A percentile compares a stretch with the other conserved stretches of the same genome.
Evolutionary conservation across 92 coral and sea anemone genomes (phyloP).

Genomic region (Montipora capitata): DNA sequence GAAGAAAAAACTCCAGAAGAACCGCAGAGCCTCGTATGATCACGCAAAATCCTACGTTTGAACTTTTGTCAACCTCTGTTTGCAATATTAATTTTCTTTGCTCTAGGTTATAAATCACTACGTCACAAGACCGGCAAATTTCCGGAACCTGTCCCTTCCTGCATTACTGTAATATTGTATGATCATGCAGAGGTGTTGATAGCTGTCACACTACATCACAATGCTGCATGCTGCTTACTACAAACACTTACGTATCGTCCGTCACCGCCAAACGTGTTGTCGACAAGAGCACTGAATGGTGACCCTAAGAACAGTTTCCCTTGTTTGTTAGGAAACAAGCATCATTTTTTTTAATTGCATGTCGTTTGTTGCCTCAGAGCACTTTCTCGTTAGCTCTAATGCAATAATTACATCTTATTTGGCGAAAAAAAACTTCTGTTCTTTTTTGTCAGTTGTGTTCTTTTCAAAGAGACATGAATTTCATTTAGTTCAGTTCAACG

Average conservation of each 20-base stretch:
- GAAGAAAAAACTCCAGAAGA: background rate
- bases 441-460: background rate
- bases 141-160: background rate
- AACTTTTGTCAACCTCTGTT: background rate
- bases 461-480: background rate
- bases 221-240: too few relatives aligned
- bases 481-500: constrained; percentile 25
- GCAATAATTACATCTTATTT: background rate
- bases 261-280: constrained; percentile 12
- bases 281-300: constrained; percentile 1
- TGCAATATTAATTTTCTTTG: background rate
- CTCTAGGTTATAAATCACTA: background rate
- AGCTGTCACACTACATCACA: background rate
- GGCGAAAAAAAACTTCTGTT: background rate
- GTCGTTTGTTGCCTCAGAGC: background rate
- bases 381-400: background rate
- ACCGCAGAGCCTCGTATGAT: background rate
- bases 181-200: background rate
- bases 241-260: constrained; percentile 3
- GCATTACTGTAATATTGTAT: background rate
- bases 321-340: background rate
- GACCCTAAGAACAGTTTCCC: background rate
- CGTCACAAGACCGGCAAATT: constrained; percentile 6
- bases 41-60: background rate
- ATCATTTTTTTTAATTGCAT: background rate